Evolutionary conservation across 2,113 vertebrate genomes (phyloP).

Genomic region (Forbesichthys papilliferus): DNA sequence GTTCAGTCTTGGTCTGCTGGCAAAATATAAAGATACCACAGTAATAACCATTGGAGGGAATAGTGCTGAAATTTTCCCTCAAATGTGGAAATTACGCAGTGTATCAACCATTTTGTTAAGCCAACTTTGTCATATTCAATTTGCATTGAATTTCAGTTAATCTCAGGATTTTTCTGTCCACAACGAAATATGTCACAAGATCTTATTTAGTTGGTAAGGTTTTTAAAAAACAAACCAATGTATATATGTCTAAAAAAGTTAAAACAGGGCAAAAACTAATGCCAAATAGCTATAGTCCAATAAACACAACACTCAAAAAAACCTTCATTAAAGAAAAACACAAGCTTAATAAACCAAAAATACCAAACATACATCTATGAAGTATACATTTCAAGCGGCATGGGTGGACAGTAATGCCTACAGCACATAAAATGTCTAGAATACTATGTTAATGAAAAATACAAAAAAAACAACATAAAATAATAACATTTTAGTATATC

Average conservation of each 20-base stretch:
- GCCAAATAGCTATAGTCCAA: slow-evolving; percentile 34
- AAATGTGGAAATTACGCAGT: not conserved
- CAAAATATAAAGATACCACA: slow-evolving; percentile 7
- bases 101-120: slow-evolving; percentile 1
- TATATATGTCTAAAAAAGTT: slow-evolving; percentile 18
- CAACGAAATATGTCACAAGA: slow-evolving; percentile 26
- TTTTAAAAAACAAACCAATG: slow-evolving; percentile 27
- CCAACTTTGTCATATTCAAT: slow-evolving; percentile 1
- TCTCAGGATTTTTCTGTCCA: slow-evolving; percentile 20
- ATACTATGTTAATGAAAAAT: slow-evolving; percentile 47
- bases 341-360: slow-evolving; percentile 52
- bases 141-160: slow-evolving; percentile 40
- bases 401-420: slow-evolving; percentile 59
- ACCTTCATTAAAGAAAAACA: slow-evolving; percentile 66
- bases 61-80: not conserved
- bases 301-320: slow-evolving; percentile 40
- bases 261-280: slow-evolving; percentile 25
- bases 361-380: slow-evolving; percentile 56
- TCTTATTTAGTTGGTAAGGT: slow-evolving; percentile 31
- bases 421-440: slow-evolving; percentile 48
- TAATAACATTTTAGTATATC: slow-evolving; percentile 43
- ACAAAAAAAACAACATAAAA: slow-evolving; percentile 22
- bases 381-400: slow-evolving; percentile 59
- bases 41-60: slow-evolving; percentile 31
- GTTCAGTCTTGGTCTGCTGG: slow-evolving; percentile 64